Percentiles rank a stretch among this genome's conserved stretches.
phyloP scores from a whole-genome alignment of 2,797 vertebrate genomes.

The Holocentrus rufus region DNA sequence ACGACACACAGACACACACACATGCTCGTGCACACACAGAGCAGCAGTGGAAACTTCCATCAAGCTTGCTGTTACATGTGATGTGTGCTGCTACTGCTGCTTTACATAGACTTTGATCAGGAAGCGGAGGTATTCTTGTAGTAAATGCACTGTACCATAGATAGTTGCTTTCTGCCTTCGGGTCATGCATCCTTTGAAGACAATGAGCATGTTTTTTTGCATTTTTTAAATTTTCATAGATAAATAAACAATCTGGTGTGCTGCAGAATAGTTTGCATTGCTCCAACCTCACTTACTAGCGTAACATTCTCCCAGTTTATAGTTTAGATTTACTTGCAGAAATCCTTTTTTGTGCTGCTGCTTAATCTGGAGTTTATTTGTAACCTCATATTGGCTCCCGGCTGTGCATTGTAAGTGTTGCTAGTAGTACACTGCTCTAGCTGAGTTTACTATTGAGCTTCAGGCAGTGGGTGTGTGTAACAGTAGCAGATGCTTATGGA shows the following conservation, averaged over 20 bases:
- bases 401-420: neutral
- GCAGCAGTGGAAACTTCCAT: conserved; percentile 56
- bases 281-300: neutral
- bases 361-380: conserved; percentile 6
- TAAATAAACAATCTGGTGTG: neutral
- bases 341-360: neutral
- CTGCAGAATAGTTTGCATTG: neutral
- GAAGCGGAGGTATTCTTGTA: conserved; percentile 4
- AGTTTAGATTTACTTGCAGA: neutral
- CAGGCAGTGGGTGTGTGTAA: conserved; percentile 40
- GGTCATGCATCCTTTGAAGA: neutral
- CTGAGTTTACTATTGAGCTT: conserved; percentile 23
- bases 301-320: neutral
- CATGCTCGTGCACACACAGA: conserved; percentile 14
- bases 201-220: neutral
- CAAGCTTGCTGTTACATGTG: conserved; percentile 28
- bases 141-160: neutral
- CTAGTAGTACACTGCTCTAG: neutral
- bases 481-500: conserved; percentile 59
- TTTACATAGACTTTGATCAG: conserved; percentile 14
- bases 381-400: conserved; percentile 4
- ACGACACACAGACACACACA: conserved; percentile 22
- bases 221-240: too few species aligned
- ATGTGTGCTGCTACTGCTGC: conserved; percentile 14
- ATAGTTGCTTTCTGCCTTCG: neutral